Conservation (phyloP, 2,888 invertebrate species). For the Melikaiella ostensackeni region DNA sequence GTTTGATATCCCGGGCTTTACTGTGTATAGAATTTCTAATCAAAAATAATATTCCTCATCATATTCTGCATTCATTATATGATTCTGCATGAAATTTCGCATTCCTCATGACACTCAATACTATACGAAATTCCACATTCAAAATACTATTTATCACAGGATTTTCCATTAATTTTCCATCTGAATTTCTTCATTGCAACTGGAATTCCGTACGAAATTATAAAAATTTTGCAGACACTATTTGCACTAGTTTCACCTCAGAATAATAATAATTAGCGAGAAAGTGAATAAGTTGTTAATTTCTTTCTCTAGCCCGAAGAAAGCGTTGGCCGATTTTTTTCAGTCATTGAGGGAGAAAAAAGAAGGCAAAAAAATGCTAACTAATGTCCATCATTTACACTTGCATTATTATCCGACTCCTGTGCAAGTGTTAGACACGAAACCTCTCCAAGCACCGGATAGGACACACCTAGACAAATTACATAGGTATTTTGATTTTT, state of each 20-base stretch:
- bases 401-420: constrained; percentile 66
- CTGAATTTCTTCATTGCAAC: too few relatives aligned
- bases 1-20: too few relatives aligned
- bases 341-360: constrained; percentile 58
- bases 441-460: constrained; percentile 57
- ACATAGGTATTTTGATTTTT: constrained; percentile 55
- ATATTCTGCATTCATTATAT: too few relatives aligned
- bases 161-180: neutral
- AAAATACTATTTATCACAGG: neutral
- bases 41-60: too few relatives aligned
- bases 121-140: too few relatives aligned
- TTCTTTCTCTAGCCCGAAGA: constrained; percentile 54
- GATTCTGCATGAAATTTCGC: too few relatives aligned
- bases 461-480: constrained; percentile 57
- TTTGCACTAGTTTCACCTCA: too few relatives aligned
- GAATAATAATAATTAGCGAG: neutral
- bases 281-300: neutral
- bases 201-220: too few relatives aligned
- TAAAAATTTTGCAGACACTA: too few relatives aligned
- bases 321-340: constrained; percentile 59
- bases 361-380: constrained; percentile 49
- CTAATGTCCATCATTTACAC: constrained; percentile 65
- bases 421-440: constrained; percentile 50
- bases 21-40: too few relatives aligned
- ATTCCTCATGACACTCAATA: too few relatives aligned